Evolutionary conservation across 2,888 invertebrate species (phyloP).

Genomic region (Blastobasis lacticolella): DNA sequence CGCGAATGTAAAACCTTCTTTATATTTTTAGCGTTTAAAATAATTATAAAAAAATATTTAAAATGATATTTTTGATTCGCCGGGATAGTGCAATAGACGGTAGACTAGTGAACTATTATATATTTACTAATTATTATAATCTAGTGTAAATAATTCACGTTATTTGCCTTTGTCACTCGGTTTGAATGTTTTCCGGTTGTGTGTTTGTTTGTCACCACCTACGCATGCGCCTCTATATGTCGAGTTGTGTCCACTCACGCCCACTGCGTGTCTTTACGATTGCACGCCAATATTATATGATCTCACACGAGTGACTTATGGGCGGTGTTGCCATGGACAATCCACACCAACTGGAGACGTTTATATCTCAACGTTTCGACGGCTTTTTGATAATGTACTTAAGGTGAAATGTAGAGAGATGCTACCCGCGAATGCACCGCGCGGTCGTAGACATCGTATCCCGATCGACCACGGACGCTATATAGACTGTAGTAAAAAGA

Average conservation of each 20-base stretch:
- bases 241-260: too few relatives aligned
- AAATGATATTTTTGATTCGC: constrained; percentile 54
- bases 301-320: too few relatives aligned
- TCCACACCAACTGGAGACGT: neutral
- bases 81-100: constrained; percentile 70
- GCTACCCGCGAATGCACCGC: neutral
- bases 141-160: constrained; percentile 42
- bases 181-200: neutral
- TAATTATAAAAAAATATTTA: constrained; percentile 36
- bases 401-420: constrained; percentile 5
- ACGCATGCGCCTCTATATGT: too few relatives aligned
- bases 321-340: too few relatives aligned
- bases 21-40: constrained; percentile 46
- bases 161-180: constrained; percentile 28
- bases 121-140: constrained; percentile 41
- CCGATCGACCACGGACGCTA: constrained; percentile 61
- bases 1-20: constrained; percentile 18
- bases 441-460: constrained; percentile 42
- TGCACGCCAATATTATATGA: too few relatives aligned
- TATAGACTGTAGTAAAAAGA: constrained; percentile 69
- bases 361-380: constrained; percentile 15
- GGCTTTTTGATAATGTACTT: constrained; percentile 18
- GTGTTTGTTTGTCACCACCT: too few relatives aligned
- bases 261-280: too few relatives aligned
- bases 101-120: constrained; percentile 45